A percentile compares a stretch with the other conserved stretches of the same genome.
These are phyloP conservation scores for Tachuris rubrigastra DNA, from an alignment of 2,113 vertebrate genomes.

Conservation along the genomic window DNA sequence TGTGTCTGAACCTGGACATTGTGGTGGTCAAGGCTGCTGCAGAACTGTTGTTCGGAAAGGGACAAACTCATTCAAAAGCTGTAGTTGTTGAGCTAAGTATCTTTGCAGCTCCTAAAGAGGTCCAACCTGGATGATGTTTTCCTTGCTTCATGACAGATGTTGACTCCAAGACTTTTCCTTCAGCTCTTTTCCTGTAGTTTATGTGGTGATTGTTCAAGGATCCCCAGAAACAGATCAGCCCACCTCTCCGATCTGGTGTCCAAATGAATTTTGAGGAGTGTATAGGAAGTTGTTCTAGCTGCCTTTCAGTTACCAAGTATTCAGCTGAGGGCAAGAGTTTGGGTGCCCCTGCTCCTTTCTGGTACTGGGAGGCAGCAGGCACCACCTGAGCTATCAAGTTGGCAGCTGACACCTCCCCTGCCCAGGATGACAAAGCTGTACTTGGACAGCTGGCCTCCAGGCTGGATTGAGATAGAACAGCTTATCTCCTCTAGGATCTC, in stretches of 20 bases:
- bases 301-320: background rate
- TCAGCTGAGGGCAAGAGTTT: background rate
- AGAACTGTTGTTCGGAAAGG: background rate
- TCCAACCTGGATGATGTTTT: background rate
- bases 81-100: background rate
- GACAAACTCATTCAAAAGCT: background rate
- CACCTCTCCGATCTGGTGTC: background rate
- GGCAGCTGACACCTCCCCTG: background rate
- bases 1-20: background rate
- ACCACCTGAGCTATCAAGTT: background rate
- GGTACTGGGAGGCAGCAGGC: background rate
- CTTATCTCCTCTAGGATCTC: background rate
- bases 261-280: background rate
- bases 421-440: background rate
- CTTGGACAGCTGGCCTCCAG: background rate
- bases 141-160: background rate
- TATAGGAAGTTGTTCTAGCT: background rate
- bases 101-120: background rate
- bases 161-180: background rate
- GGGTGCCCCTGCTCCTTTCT: background rate
- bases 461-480: background rate
- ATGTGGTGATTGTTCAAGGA: background rate
- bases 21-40: background rate
- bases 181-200: background rate
- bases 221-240: background rate